phyloP scores from a whole-genome alignment of 1,140 invertebrate genomes.

The Drosophila sproati region DNA sequence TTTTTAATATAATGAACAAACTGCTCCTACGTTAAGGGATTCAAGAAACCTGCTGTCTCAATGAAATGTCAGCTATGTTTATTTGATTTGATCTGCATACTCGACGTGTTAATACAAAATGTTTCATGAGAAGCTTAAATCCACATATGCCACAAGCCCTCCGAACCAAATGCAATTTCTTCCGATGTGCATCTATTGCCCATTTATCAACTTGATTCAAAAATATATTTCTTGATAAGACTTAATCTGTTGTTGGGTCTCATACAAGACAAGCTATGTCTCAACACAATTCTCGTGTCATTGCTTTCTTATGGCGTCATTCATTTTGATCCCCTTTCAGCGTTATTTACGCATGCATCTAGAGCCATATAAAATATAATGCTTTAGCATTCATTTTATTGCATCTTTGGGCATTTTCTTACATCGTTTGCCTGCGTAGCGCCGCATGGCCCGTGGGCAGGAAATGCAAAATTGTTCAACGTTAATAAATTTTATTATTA shows the following conservation, averaged over 20 bases:
- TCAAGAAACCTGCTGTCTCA: background rate
- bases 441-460: constrained; percentile 33
- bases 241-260: constrained; percentile 1
- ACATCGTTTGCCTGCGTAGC: constrained; percentile 32
- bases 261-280: constrained; percentile 9
- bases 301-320: constrained; percentile 54
- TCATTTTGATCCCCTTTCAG: constrained; percentile 52
- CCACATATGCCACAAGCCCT: no score
- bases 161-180: background rate
- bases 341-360: constrained; percentile 42
- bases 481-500: constrained; percentile 78
- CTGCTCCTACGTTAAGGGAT: background rate
- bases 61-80: background rate
- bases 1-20: background rate
- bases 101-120: background rate
- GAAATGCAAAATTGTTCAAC: constrained; percentile 59
- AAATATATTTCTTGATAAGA: background rate
- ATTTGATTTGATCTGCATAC: background rate
- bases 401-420: constrained; percentile 56
- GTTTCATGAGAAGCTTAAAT: no score
- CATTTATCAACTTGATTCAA: background rate
- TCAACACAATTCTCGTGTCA: constrained; percentile 47
- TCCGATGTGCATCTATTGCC: background rate
- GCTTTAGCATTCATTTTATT: constrained; percentile 71
- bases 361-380: constrained; percentile 43